These are phyloP conservation scores for Aplochiton taeniatus DNA, from an alignment of 2,797 vertebrate genomes.

Conservation along the genomic window DNA sequence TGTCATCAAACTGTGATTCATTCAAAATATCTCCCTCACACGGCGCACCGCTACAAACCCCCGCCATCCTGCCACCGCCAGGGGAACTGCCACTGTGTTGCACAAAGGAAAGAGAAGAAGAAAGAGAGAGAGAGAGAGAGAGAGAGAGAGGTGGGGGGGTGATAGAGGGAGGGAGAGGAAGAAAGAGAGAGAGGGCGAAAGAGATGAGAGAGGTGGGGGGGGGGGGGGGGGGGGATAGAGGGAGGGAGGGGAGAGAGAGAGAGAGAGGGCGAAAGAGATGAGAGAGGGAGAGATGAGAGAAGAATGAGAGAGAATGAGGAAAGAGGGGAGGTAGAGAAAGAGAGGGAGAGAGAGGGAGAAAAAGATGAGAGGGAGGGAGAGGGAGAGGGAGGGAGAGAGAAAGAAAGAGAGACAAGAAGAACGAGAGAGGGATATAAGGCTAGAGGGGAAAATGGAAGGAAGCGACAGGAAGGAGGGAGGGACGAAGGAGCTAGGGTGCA, in stretches of 20 bases:
- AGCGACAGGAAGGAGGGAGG: no score
- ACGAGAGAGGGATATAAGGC: constrained; percentile 13
- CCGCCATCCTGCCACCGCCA: constrained; percentile 10
- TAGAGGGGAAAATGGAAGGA: no score
- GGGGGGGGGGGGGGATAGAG: background rate
- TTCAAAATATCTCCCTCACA: no score
- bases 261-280: constrained; percentile 20
- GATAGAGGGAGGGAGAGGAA: no score
- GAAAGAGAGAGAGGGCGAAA: no score
- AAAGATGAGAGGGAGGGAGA: constrained; percentile 30
- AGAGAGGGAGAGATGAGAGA: background rate
- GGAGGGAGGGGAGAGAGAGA: constrained; percentile 25
- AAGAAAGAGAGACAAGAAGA: constrained; percentile 25
- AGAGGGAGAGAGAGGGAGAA: constrained; percentile 22
- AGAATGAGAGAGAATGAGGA: constrained; percentile 21
- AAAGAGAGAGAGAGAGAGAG: constrained; percentile 9
- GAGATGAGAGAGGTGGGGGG: no score
- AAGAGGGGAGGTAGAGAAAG: constrained; percentile 25
- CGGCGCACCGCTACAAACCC: background rate
- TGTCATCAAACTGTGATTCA: no score
- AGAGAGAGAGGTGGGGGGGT: constrained; percentile 25
- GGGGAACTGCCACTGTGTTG: background rate
- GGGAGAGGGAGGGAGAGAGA: constrained; percentile 9
- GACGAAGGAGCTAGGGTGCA: background rate
- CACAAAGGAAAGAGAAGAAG: background rate